phyloP scores from a whole-genome alignment of 92 coral and sea anemone species.

The Palythoa grandis region DNA sequence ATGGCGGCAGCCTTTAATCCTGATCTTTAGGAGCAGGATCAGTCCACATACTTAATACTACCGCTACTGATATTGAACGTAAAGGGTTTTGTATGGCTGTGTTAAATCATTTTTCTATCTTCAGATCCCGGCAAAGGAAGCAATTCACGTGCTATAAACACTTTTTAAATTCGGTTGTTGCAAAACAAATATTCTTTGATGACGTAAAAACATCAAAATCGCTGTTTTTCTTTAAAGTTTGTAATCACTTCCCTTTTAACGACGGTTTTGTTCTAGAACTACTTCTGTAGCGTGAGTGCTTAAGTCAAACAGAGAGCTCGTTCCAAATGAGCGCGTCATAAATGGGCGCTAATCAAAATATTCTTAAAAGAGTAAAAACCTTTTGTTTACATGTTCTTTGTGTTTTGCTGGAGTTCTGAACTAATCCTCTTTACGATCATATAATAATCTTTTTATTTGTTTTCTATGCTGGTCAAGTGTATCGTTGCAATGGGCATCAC shows the following conservation, averaged over 20 bases:
- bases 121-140: not conserved
- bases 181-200: not conserved
- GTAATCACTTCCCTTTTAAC: not conserved
- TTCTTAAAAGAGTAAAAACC: not conserved
- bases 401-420: conserved; percentile 10
- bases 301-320: not conserved
- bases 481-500: not conserved
- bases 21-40: not conserved
- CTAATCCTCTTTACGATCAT: conserved; percentile 31
- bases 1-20: conserved; percentile 19
- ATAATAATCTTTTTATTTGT: conserved; percentile 31
- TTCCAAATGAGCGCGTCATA: not conserved
- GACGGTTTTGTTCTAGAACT: not conserved
- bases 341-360: not conserved
- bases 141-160: not conserved
- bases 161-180: not conserved
- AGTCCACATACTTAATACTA: not conserved
- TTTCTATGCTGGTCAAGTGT: conserved; percentile 13
- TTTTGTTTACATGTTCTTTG: conserved; percentile 18
- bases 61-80: not conserved
- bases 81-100: not conserved
- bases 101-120: not conserved
- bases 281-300: not conserved
- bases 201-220: not conserved
- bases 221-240: not conserved